Base-by-base conservation (phyloP, 2,113 vertebrate genomes). In the Noturus placidus region DNA sequence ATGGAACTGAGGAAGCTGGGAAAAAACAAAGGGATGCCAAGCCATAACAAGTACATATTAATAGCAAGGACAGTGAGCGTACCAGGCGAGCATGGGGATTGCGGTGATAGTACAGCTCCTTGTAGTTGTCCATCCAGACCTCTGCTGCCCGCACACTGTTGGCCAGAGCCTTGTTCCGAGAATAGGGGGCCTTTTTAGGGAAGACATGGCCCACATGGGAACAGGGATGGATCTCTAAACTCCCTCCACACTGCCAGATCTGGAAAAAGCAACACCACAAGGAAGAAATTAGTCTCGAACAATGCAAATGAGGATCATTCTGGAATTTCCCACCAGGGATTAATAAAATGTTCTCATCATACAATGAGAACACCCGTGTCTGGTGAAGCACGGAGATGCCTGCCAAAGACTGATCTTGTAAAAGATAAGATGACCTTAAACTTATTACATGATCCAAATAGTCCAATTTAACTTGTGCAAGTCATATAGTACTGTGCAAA, bases 211-310 rank as follows among this genome's bases (percentile, higher is more conserved):
- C 98, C 69, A 99, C 98, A 0, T 99, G 98, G 63, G 98, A 99
- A 92, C 98, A 99, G 0, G 98, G 98, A 92, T 99, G 98, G 89
- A 97, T 92, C 94, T 99, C 98, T 91, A 99, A 95, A 89, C 94
- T 97, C 87, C 98, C 98, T 52, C 98, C 98, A 70, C 98, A 99
- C 89, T 99, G 98, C 98, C 98, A 99, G 93, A 99, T 99, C 98
- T 99, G 92, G 25, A 14, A 5, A 88, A 87, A 91, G 54, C 70
- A 90, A 19, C 57, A 87, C 19, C 86, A 86, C 27, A 5, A 88
- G 83, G 82, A 90, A 87, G 30, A 82, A 69, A 84, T 93, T 89
- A 90, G 1, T 87, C 69, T 67, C 52, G 85, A 59, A 85, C 57
- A n/a, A n/a, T 54, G 46, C 63, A 22, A n/a, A 17, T 1, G 13